phyloP scores from a whole-genome alignment of 2,888 invertebrate species.

The Cataglyphis cursor region DNA sequence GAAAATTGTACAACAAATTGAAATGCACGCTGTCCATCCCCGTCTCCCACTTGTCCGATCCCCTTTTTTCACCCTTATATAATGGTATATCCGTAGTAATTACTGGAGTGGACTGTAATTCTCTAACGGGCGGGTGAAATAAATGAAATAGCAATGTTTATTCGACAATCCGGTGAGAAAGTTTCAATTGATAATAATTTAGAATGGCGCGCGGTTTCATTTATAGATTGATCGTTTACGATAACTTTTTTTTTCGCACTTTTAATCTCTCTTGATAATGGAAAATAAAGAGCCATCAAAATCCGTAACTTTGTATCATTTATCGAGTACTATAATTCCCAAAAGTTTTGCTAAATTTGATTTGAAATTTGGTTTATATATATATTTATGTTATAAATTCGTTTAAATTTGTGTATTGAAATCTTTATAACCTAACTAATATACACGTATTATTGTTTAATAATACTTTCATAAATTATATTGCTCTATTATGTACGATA shows the following conservation, averaged over 20 bases:
- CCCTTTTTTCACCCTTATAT: conserved; percentile 37
- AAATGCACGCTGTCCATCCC: conserved; percentile 48
- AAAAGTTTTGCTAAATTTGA: conserved; percentile 7
- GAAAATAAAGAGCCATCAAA: conserved; percentile 37
- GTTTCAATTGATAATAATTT: conserved; percentile 53
- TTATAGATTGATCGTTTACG: conserved; percentile 40
- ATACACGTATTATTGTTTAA: background rate
- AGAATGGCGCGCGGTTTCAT: conserved; percentile 43
- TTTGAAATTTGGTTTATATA: background rate
- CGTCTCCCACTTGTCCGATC: conserved; percentile 33
- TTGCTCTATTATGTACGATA: background rate
- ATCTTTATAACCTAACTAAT: background rate
- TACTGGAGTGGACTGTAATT: conserved; percentile 54
- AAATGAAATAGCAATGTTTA: conserved; percentile 56
- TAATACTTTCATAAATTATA: background rate
- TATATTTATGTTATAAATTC: background rate
- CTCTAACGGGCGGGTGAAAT: conserved; percentile 37
- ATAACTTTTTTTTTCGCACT: conserved; percentile 14
- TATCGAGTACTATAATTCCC: background rate
- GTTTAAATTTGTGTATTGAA: background rate
- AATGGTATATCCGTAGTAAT: conserved; percentile 54
- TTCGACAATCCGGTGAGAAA: conserved; percentile 43
- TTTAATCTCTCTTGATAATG: conserved; percentile 47
- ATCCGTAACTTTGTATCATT: conserved; percentile 9
- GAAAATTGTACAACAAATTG: conserved; percentile 63